Percentiles rank a stretch among this genome's conserved stretches.
Conservation (phyloP, 2,797 vertebrate species). For the Semotilus atromaculatus region DNA sequence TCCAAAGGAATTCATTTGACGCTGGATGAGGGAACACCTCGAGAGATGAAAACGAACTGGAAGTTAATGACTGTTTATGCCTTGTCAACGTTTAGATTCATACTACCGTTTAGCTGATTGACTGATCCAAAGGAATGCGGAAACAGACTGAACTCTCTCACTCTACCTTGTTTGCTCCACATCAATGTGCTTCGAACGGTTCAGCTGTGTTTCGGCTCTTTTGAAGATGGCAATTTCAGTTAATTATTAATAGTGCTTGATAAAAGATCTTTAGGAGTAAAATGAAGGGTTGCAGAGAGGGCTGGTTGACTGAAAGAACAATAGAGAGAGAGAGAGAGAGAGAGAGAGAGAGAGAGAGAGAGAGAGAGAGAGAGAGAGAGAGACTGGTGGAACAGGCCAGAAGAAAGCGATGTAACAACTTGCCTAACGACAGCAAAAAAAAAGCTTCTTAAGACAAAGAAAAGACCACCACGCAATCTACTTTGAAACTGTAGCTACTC, state of each 20-base stretch:
- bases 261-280: slow-evolving; percentile 69
- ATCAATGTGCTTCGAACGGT: slow-evolving; percentile 68
- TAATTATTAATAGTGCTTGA: slow-evolving; percentile 78
- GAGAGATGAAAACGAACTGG: slow-evolving; percentile 11
- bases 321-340: not conserved
- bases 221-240: slow-evolving; percentile 81
- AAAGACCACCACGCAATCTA: slow-evolving; percentile 46
- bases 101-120: slow-evolving; percentile 32
- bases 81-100: slow-evolving; percentile 26
- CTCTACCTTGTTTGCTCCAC: slow-evolving; percentile 70
- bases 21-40: slow-evolving; percentile 20
- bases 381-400: no score
- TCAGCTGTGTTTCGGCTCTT: slow-evolving; percentile 73
- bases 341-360: slow-evolving; percentile 11
- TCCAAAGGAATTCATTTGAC: not conserved
- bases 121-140: slow-evolving; percentile 37
- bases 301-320: not conserved
- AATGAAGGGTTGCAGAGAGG: slow-evolving; percentile 55
- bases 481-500: no score
- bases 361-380: not conserved
- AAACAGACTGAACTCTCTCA: slow-evolving; percentile 53
- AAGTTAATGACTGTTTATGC: slow-evolving; percentile 45
- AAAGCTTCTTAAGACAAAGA: slow-evolving; percentile 74
- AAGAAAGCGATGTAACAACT: slow-evolving; percentile 76
- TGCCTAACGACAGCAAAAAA: slow-evolving; percentile 75